Percentiles rank a stretch among this genome's conserved stretches.
Evolutionary conservation across 2,113 vertebrate genomes (phyloP).

Genomic region (Ammodytes dubius): DNA sequence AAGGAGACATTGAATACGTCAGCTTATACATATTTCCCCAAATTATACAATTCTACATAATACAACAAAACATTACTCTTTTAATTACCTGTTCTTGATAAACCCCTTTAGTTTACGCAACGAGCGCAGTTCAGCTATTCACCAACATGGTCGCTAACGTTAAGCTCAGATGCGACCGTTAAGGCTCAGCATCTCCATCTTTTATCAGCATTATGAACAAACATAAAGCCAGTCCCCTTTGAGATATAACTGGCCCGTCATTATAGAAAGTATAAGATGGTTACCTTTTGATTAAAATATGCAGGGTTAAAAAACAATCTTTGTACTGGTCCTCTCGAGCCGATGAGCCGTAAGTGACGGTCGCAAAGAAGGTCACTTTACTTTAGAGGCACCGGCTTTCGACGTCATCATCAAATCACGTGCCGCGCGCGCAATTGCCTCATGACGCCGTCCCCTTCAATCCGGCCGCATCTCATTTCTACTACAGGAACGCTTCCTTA

Average conservation of each 20-base stretch:
- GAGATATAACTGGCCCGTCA: accelerated
- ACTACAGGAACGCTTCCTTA: accelerated
- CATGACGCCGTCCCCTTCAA: neutral
- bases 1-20: neutral
- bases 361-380: slow-evolving; percentile 75
- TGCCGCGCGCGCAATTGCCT: neutral
- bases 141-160: slow-evolving; percentile 3
- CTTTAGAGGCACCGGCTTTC: slow-evolving; percentile 61
- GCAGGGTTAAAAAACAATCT: neutral
- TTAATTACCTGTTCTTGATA: neutral
- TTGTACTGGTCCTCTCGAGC: neutral
- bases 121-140: slow-evolving; percentile 1
- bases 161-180: neutral
- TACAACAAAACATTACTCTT: accelerated
- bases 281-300: slow-evolving; percentile 45
- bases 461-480: neutral
- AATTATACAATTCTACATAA: accelerated
- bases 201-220: neutral
- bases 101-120: neutral
- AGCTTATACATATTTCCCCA: accelerated
- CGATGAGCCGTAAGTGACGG: slow-evolving; percentile 37
- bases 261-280: accelerated
- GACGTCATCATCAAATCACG: slow-evolving; percentile 67
- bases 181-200: neutral
- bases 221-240: accelerated